Evolutionary conservation across 2,888 invertebrate species (phyloP), one percentile per base, ranked within the genome.

Genomic region (Drymonia ruficornis): DNA sequence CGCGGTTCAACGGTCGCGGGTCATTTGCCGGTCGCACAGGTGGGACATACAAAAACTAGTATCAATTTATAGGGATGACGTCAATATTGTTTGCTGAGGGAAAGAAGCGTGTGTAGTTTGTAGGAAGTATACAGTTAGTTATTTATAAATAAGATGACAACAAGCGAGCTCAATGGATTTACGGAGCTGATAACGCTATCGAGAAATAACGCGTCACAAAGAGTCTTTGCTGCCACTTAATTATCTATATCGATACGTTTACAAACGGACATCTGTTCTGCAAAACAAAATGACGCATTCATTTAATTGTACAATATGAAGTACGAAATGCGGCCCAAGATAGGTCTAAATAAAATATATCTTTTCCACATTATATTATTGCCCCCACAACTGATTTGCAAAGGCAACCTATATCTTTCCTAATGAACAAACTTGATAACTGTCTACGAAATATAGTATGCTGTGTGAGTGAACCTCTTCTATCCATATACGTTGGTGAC

Each of bases 1-100:
- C 49, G 53, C 38, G 58, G 81, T 79, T 81, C 77, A 81, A 75
- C 62, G 74, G 74, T 80, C 77, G 67, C 69, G 67, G 69, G 52
- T 63, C 65, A 67, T 67, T 72, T 68, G 63, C 65, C 63, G 43
- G 52, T 56, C 47, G 60, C 60, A 69, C 75, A 76, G 70, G 74
- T 78, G 66, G 59, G 61, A 62, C 63, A 66, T 63, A 64, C 70
- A 53, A 64, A 70, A 65, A 15, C 38, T 0, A 15, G 38, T 15
- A 38, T 8, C 5, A 23, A 23, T 31, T 36, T 36, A 36, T 31
- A 7, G 31, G 31, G 31, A 36, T n/a, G n/a, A n/a, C n/a, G 13
- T n/a, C 12, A 11, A 12, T 11, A 12, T 31, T 12, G 11, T 0
- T 9, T 12, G 1, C 12, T 9, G 11, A 31, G 31, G 2, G 9